phyloP scores from a whole-genome alignment of 2,113 vertebrate genomes.

The Eurypyga helias region DNA sequence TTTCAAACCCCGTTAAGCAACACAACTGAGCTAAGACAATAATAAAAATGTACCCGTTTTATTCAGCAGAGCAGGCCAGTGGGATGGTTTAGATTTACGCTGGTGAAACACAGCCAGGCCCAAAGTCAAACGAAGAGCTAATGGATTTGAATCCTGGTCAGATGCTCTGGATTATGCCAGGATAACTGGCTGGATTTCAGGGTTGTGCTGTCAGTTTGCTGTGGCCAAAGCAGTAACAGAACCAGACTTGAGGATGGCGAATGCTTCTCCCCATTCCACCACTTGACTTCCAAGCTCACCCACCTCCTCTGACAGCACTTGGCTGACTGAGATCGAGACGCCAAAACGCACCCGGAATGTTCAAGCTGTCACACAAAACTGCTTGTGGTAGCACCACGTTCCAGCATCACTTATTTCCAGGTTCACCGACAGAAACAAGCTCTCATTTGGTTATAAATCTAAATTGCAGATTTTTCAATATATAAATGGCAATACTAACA shows the following conservation, averaged over 20 bases:
- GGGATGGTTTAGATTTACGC: slow-evolving; percentile 26
- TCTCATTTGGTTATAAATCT: not conserved
- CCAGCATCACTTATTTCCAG: not conserved
- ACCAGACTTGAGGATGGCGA: not conserved
- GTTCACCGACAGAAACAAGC: not conserved
- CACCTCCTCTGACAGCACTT: not conserved
- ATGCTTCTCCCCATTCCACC: not conserved
- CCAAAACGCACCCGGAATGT: not conserved
- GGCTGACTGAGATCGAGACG: not conserved
- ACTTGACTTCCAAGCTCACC: not conserved
- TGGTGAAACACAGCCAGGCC: not conserved
- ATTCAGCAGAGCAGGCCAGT: not conserved
- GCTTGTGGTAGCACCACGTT: not conserved
- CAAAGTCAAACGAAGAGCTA: not conserved
- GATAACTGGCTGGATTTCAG: not conserved
- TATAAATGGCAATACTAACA: not conserved
- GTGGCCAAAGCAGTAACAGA: not conserved
- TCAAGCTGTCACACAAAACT: not conserved
- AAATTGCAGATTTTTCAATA: not conserved
- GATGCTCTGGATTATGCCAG: not conserved
- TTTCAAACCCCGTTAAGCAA: not conserved
- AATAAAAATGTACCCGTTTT: not conserved
- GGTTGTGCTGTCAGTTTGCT: not conserved
- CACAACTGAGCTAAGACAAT: not conserved
- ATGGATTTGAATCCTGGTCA: not conserved